Base-by-base conservation (phyloP, 2,888 invertebrate species). In the Anticlea derivata region DNA sequence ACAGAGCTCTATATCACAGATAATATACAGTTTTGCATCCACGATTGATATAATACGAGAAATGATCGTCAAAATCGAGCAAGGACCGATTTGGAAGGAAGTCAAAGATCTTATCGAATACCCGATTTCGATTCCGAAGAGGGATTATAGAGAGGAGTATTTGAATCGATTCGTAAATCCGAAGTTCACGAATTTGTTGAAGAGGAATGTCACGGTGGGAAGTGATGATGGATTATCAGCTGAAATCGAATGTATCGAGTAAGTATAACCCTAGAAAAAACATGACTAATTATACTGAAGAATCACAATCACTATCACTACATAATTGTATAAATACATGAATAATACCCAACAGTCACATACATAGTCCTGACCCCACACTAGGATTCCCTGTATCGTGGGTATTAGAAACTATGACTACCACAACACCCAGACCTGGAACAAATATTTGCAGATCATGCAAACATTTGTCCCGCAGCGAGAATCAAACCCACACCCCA, bases 1-100 rank as follows among this genome's bases (percentile, higher is more conserved):
- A 10, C 86, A 95, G 38, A 89, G 92, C 46, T 94, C 95, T 0
- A 74, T 96, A 5, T 91, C 93, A 0, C 94, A 95, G 82, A 91
- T 96, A 51, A 82, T 92, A 1, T 93, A 93, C 58, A 95, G 95
- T 1, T 81, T 94, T 12, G 92, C 91, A 30, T 75, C 92, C 7
- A 68, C 95, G 11, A 92, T 91, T 35, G 91, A 92, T 43, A 76
- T 93, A 34, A 76, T 93, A 1, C 82, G 74, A 37, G 92, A 93
- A 65, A 61, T 88, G 49, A 65, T 89, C 1, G 75, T 73, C 0
- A 78, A 82, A 50, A 63, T 77, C 12, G 80, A 84, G 53, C 74
- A 81, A 61, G 83, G 84, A 2, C 58, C 71, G 2, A 46, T 8
- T 55, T 86, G 31, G 37, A 66, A 73, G 20, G 61, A 84, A 8